phyloP scores from a whole-genome alignment of 2,888 invertebrate species.

The Spilarctia lutea region DNA sequence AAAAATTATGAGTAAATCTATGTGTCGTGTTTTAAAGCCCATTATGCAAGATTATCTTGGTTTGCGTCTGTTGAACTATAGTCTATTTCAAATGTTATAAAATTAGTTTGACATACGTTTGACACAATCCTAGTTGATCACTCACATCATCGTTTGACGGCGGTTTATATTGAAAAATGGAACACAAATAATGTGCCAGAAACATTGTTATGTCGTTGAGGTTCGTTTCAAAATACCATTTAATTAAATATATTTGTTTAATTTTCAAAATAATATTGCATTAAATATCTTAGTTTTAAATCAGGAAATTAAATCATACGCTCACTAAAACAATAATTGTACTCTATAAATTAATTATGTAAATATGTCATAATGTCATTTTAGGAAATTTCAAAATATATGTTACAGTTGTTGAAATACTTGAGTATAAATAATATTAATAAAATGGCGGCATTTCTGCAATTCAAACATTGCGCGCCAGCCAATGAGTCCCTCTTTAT shows the following conservation, averaged over 20 bases:
- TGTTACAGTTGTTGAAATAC: conserved; percentile 30
- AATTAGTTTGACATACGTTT: too few relatives aligned
- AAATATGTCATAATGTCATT: not conserved
- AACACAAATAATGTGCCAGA: not conserved
- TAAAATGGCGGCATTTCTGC: conserved; percentile 78
- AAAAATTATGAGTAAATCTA: too few relatives aligned
- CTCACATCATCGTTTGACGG: too few relatives aligned
- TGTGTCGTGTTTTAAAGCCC: too few relatives aligned
- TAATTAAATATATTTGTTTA: not conserved
- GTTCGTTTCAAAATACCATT: not conserved
- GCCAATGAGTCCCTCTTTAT: conserved; percentile 76
- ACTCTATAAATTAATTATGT: not conserved
- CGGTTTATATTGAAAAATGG: too few relatives aligned
- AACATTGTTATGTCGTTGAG: not conserved
- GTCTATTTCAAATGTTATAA: too few relatives aligned
- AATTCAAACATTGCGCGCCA: conserved; percentile 73
- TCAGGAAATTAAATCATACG: not conserved
- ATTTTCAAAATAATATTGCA: not conserved
- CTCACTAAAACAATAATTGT: not conserved
- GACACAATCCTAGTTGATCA: too few relatives aligned
- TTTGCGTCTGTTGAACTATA: too few relatives aligned
- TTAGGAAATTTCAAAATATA: conserved; percentile 29
- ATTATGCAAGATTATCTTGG: too few relatives aligned
- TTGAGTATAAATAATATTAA: conserved; percentile 73
- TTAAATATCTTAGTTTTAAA: not conserved